Conservation (phyloP, 2,797 vertebrate genomes). For the Acanthurus leucopareius region DNA sequence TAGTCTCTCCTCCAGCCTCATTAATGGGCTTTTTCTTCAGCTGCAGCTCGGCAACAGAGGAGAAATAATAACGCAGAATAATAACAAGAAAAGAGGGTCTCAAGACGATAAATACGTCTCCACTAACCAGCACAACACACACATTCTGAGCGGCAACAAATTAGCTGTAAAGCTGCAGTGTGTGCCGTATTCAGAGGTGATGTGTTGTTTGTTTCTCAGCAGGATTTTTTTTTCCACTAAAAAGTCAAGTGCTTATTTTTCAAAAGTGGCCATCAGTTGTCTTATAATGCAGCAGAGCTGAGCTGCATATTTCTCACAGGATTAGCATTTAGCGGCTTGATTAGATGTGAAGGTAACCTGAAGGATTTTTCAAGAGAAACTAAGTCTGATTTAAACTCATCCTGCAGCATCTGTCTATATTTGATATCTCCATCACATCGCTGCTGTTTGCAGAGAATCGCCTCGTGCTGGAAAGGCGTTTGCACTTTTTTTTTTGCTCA, state of each 20-base stretch:
- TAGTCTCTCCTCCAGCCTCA: slow-evolving; percentile 25
- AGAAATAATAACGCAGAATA: slow-evolving; percentile 1
- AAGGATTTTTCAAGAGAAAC: slow-evolving; percentile 25
- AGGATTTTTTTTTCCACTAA: slow-evolving; percentile 14
- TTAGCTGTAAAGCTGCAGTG: slow-evolving; percentile 27
- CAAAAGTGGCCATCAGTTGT: slow-evolving; percentile 31
- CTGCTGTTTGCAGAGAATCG: slow-evolving; percentile 39
- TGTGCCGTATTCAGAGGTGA: slow-evolving; percentile 31
- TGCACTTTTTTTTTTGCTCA: slow-evolving; percentile 28
- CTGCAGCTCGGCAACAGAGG: slow-evolving; percentile 18
- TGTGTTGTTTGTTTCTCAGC: slow-evolving; percentile 39
- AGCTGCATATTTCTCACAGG: slow-evolving; percentile 33
- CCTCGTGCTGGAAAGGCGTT: slow-evolving; percentile 32
- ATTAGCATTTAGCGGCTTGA: slow-evolving; percentile 48
- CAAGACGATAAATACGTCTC: slow-evolving; percentile 22
- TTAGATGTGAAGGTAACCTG: slow-evolving; percentile 40
- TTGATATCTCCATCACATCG: slow-evolving; percentile 49
- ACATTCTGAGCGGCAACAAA: slow-evolving; percentile 54
- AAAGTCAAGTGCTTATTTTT: slow-evolving; percentile 23
- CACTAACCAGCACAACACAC: slow-evolving; percentile 6
- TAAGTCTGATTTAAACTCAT: slow-evolving; percentile 31
- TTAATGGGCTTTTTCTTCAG: slow-evolving; percentile 28
- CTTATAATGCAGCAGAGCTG: slow-evolving; percentile 21
- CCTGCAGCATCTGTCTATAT: slow-evolving; percentile 33
- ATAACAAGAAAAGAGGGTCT: slow-evolving; percentile 26